phyloP scores from a whole-genome alignment of 1,140 invertebrate species.

The Lepidurus packardi region DNA sequence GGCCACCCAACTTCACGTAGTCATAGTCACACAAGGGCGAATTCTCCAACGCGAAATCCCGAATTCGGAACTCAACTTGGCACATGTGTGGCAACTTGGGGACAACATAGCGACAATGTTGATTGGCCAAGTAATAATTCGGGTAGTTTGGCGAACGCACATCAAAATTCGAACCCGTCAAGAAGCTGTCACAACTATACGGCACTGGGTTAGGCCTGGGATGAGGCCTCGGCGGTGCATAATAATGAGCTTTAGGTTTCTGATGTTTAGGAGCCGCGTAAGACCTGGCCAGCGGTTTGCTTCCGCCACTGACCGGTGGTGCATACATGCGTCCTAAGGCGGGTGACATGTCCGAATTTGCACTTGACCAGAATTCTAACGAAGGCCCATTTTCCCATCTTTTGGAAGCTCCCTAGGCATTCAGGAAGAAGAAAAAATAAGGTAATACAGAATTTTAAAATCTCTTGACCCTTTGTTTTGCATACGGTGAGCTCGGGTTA shows the following conservation, averaged over 20 bases:
- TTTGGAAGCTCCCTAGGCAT: not conserved
- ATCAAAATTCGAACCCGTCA: constrained; percentile 14
- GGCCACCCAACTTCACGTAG: constrained; percentile 34
- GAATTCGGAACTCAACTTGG: constrained; percentile 34
- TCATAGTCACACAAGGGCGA: constrained; percentile 31
- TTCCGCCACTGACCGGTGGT: not conserved
- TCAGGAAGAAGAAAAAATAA: not conserved
- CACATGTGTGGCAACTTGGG: constrained; percentile 35
- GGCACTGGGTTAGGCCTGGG: not conserved
- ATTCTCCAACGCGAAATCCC: constrained; percentile 38
- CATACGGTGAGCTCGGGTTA: not conserved
- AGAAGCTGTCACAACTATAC: not conserved
- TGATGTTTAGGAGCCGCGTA: not conserved
- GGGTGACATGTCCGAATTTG: not conserved
- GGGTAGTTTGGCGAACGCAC: constrained; percentile 38
- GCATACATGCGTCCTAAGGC: not conserved
- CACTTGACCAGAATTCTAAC: not conserved
- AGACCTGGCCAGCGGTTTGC: not conserved
- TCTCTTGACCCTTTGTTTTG: not conserved
- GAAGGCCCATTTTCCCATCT: not conserved
- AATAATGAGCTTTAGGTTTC: not conserved
- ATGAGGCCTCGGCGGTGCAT: not conserved
- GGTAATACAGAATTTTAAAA: not conserved
- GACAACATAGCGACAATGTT: constrained; percentile 38
- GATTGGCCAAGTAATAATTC: constrained; percentile 36